Base-by-base conservation (phyloP, 2,113 vertebrate genomes). In the Lepidothrix coronata region DNA sequence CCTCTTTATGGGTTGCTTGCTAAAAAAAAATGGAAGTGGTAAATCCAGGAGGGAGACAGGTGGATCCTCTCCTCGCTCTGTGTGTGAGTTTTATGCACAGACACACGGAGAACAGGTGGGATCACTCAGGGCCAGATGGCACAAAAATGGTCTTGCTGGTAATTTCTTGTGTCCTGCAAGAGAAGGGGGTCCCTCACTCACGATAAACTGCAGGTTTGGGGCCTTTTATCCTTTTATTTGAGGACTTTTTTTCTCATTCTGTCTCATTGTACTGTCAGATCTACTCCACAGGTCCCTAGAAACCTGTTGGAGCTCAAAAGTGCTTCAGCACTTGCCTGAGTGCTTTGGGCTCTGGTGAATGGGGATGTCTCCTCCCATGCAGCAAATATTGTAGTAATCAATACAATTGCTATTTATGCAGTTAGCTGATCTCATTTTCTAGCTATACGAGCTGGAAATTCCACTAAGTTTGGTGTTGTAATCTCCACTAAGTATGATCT, bases 1-100 rank as follows among this genome's bases (percentile, higher is more conserved):
- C 91, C 55, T 80, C 70, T 52, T 76, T 52, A 41, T 80, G 90
- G 89, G 54, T 83, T 88, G 86, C 93, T 80, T 94, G 93, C 78
- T 92, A 87, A 73, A 51, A 46, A 46, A 70, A 63, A 62, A 74
- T 79, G 41, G 86, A 94, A 79, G 65, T 51, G 68, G 67, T 46
- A 54, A 85, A 94, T 59, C 27, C 27, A 89, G 54, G 33, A 86
- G 39, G 17, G 78, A 79, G 93, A 58, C 14, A 17, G 43, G 82
- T 3, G 2, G 54, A 17, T 78, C 49, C 31, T 82, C 48, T 88
- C 68, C 79, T 72, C 74, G 52, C 78, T 94, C 22, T 91, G 70
- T 80, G 52, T 95, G 37, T 89, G 83, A 49, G 55, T 93, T 82
- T 76, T 44, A 51, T 78, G 74, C 49, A 83, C 71, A 83, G 68